Base-by-base conservation (phyloP, 1,140 invertebrate genomes). In the Drosophila ogumai region DNA sequence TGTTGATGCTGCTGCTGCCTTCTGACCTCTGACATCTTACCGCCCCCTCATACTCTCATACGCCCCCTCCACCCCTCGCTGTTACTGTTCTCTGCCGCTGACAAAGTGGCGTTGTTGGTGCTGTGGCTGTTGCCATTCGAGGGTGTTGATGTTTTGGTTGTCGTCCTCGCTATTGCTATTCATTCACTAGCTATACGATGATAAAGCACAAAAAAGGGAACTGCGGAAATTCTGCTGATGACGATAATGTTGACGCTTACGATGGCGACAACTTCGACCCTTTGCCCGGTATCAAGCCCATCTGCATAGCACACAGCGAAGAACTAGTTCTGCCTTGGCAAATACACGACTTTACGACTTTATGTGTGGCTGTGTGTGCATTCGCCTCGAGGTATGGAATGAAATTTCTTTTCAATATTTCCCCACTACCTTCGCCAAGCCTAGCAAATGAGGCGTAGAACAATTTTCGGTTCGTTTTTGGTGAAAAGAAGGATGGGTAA, bases 211-310 rank as follows among this genome's bases (percentile, higher is more conserved):
- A 88, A 88, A 79, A 87, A 88, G 75, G 77, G 54, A 79, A 84
- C 85, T 74, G 77, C 85, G 85, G 84, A 88, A 90, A 88, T 88
- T 84, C 81, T 90, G 84, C 84, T 88, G 84, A 88, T 90, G 84
- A 88, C 85, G 84, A 88, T 88, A 88, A 88, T 88, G 80, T 88
- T 87, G 84, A 84, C 84, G 84, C 60, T 78, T 74, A 76, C 75
- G 79, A 66, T 47, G 69, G 65, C 60, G 68, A 66, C 76, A 76
- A 71, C 64, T 78, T 63, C 54, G 38, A 66, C 49, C 52, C 28
- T 25, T 19, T 38, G 17, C 38, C 41, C 46, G 65, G 67, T 72
- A 84, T 72, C 78, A 90, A 90, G 84, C 77, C 61, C 59, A 65
- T 67, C 72, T 52, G 43, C 61, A 54, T 40, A 43, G 19, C 15